Evolutionary conservation across 2,797 vertebrate species (phyloP).

Genomic region (Dendrocincla fuliginosa): DNA sequence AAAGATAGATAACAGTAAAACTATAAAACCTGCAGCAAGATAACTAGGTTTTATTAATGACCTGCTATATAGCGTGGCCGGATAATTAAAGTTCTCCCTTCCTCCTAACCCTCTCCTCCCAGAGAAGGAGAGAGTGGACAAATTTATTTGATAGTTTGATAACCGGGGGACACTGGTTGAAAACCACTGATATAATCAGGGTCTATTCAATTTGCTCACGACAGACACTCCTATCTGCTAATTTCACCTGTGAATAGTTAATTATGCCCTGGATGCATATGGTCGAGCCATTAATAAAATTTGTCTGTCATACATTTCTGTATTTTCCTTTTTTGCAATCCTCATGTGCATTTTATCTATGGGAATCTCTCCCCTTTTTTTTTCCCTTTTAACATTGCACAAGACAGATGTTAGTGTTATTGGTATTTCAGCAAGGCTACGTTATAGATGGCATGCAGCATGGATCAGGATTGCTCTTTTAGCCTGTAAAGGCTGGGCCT

Average conservation of each 20-base stretch:
- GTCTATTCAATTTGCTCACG: conserved; percentile 88
- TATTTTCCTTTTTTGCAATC: conserved; percentile 73
- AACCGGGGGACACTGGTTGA: conserved; percentile 87
- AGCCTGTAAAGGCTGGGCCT: conserved; percentile 38
- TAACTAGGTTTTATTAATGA: conserved; percentile 99
- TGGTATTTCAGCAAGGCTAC: conserved; percentile 49
- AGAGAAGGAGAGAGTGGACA: conserved; percentile 88
- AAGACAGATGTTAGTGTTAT: conserved; percentile 72
- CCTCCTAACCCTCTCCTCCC: conserved; percentile 65
- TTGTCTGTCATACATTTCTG: conserved; percentile 84
- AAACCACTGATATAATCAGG: conserved; percentile 90
- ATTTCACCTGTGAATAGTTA: conserved; percentile 99
- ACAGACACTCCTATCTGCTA: conserved; percentile 91
- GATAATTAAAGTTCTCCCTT: conserved; percentile 94
- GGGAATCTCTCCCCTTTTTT: conserved; percentile 60
- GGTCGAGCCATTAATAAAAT: conserved; percentile 93
- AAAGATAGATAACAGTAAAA: conserved; percentile 82
- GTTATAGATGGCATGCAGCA: conserved; percentile 53
- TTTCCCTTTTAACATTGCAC: conserved; percentile 23
- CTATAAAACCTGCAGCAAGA: conserved; percentile 84
- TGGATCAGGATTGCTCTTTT: conserved; percentile 60
- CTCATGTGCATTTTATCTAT: conserved; percentile 76
- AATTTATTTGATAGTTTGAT: conserved; percentile 98
- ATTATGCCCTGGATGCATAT: conserved; percentile 93
- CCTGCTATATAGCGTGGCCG: conserved; percentile 90